Percentiles rank a stretch among this genome's conserved stretches.
Evolutionary conservation across 2,113 vertebrate species (phyloP).

Genomic region (Petrocephalus zakoni): DNA sequence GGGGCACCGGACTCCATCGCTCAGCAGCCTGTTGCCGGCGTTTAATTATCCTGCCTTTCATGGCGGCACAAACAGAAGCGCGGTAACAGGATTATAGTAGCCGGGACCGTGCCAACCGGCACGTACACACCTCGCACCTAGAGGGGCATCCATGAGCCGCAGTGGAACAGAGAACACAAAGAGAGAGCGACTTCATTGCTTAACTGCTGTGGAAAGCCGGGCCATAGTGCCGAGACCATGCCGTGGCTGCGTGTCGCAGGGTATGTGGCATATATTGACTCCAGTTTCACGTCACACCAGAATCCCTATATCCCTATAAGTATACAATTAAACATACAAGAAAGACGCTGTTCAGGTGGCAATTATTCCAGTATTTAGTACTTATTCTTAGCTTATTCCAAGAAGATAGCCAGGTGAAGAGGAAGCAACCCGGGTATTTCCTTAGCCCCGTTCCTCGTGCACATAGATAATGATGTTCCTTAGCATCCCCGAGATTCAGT

Average conservation of each 20-base stretch:
- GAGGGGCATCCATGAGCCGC: background rate
- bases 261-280: too few species aligned
- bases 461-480: background rate
- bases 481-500: background rate
- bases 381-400: background rate
- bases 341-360: constrained; percentile 43
- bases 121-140: background rate
- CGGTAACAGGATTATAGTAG: background rate
- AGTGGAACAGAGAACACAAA: background rate
- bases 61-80: constrained; percentile 12
- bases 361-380: background rate
- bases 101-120: background rate
- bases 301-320: background rate
- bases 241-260: too few species aligned
- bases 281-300: background rate
- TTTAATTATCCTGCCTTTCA: constrained; percentile 7
- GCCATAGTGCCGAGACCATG: background rate
- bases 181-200: background rate
- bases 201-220: background rate
- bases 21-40: background rate
- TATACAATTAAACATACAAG: background rate
- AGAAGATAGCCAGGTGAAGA: background rate
- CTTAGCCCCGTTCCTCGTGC: background rate
- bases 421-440: background rate
- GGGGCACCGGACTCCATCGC: background rate